Conservation (phyloP, 1,140 invertebrate species). For the Pseudomyrmex pallidus region DNA sequence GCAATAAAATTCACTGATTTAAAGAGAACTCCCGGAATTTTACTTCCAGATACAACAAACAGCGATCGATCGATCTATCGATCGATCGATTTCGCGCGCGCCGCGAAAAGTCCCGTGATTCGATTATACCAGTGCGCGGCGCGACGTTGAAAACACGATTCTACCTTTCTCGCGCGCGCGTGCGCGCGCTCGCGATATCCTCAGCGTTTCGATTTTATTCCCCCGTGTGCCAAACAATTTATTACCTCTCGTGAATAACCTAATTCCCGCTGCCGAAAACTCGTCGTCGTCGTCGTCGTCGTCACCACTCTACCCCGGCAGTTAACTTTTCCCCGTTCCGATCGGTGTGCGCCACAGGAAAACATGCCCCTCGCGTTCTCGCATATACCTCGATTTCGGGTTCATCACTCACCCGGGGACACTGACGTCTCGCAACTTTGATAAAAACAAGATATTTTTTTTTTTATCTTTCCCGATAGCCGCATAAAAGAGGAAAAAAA, state of each 20-base stretch:
- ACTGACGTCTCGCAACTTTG: constrained; percentile 29
- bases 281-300: neutral
- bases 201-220: constrained; percentile 34
- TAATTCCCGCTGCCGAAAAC: constrained; percentile 49
- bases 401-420: constrained; percentile 39
- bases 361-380: constrained; percentile 2
- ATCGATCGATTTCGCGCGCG: constrained; percentile 15
- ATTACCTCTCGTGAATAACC: constrained; percentile 49
- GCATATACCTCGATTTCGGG: constrained; percentile 9
- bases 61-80: neutral
- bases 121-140: constrained; percentile 34
- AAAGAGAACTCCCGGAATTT: constrained; percentile 38
- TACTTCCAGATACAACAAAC: constrained; percentile 53
- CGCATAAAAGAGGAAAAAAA: neutral
- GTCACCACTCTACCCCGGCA: no score
- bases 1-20: constrained; percentile 56
- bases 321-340: constrained; percentile 8
- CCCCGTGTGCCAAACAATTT: constrained; percentile 25
- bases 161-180: neutral
- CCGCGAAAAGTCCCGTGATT: constrained; percentile 34
- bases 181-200: neutral
- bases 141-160: constrained; percentile 21
- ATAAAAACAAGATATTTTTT: constrained; percentile 22
- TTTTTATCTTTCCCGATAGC: neutral
- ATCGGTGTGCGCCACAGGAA: neutral